These are phyloP conservation scores for Poicephalus gulielmi DNA, from an alignment of 2,113 vertebrate species.

Conservation along the genomic window DNA sequence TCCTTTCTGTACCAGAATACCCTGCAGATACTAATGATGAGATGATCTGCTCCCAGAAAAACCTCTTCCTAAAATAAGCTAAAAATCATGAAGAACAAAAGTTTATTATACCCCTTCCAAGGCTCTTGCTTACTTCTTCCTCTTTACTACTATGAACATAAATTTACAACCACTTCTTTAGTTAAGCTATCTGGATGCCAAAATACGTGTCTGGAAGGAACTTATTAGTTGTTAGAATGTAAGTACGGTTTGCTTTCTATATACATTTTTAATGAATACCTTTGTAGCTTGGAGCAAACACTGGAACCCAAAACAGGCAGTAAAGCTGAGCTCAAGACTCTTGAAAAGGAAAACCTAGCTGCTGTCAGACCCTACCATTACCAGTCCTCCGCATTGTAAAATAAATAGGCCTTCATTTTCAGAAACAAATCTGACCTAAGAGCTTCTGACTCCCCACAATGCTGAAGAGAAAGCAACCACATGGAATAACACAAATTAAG, in stretches of 20 bases:
- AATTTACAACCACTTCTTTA: not conserved
- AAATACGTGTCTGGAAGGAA: not conserved
- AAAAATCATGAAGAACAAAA: not conserved
- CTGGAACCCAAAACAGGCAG: not conserved
- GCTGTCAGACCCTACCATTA: not conserved
- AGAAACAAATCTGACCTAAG: conserved; percentile 24
- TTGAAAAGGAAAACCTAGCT: not conserved
- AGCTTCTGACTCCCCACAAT: not conserved
- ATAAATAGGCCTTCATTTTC: not conserved
- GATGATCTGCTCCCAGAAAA: not conserved
- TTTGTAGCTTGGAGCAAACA: not conserved
- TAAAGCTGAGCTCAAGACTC: not conserved
- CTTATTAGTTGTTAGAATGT: not conserved
- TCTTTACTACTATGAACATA: not conserved
- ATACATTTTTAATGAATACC: not conserved
- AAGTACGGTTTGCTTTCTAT: not conserved
- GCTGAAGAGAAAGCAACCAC: not conserved
- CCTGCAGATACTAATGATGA: not conserved
- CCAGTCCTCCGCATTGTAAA: not conserved
- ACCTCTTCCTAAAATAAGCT: not conserved
- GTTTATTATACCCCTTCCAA: not conserved
- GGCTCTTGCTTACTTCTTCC: not conserved
- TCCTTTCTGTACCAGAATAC: not conserved
- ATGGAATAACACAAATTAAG: conserved; percentile 45
- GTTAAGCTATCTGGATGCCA: not conserved